phyloP scores from a whole-genome alignment of 2,797 vertebrate species.

The Liparis tanakae region DNA sequence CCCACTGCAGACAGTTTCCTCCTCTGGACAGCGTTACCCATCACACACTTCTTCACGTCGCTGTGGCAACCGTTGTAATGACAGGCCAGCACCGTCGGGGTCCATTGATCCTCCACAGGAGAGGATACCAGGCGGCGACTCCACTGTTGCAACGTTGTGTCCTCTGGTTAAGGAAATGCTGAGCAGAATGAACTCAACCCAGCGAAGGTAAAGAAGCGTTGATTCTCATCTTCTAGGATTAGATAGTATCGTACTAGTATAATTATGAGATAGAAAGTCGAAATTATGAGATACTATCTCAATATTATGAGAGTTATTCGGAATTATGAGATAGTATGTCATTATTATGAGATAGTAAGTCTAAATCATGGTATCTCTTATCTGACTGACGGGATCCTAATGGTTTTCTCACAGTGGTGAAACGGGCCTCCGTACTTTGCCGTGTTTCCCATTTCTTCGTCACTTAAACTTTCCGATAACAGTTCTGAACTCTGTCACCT shows the following conservation, averaged over 20 bases:
- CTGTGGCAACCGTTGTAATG: constrained; percentile 2
- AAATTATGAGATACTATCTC: too few species aligned
- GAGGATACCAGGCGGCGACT: neutral
- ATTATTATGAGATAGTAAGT: too few species aligned
- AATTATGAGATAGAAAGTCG: too few species aligned
- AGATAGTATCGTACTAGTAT: too few species aligned
- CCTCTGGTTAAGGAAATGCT: neutral
- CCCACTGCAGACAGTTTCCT: constrained; percentile 4
- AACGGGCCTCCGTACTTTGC: neutral
- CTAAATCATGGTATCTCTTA: too few species aligned
- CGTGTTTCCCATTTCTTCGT: neutral
- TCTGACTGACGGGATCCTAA: too few species aligned
- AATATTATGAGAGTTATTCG: too few species aligned
- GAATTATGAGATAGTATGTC: too few species aligned
- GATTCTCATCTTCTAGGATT: neutral
- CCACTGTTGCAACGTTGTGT: too few species aligned
- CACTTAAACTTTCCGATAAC: neutral
- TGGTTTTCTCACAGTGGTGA: too few species aligned
- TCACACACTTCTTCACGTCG: constrained; percentile 25
- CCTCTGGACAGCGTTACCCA: constrained; percentile 19
- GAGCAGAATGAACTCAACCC: too few species aligned
- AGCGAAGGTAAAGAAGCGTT: neutral
- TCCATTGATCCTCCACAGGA: too few species aligned
- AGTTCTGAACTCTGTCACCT: neutral
- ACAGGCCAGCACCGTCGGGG: neutral